phyloP scores from a whole-genome alignment of 2,888 invertebrate species.

The Pristionchus entomophagus region DNA sequence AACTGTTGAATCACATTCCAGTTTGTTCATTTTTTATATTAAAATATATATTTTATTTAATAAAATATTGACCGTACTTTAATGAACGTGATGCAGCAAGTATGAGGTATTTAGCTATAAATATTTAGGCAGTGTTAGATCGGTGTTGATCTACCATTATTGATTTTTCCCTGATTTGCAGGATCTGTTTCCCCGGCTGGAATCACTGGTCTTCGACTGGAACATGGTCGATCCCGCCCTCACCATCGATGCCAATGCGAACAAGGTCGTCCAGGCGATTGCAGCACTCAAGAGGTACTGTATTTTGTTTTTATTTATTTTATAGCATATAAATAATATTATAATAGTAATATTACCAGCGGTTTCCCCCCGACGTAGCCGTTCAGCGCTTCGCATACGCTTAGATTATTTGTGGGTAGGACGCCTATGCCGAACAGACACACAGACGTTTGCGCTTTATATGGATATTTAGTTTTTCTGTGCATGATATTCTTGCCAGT shows the following conservation, averaged over 20 bases:
- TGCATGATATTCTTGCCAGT: too few relatives aligned
- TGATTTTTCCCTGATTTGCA: neutral
- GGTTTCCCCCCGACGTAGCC: too few relatives aligned
- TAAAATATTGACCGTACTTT: too few relatives aligned
- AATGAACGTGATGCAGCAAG: neutral
- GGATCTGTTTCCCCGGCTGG: slow-evolving; percentile 54
- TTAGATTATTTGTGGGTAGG: too few relatives aligned
- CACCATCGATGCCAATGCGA: slow-evolving; percentile 52
- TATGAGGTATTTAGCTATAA: too few relatives aligned
- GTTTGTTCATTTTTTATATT: neutral
- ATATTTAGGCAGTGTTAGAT: too few relatives aligned
- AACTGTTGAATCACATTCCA: slow-evolving; percentile 54
- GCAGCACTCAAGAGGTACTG: slow-evolving; percentile 48
- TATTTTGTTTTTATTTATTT: neutral
- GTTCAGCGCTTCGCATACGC: too few relatives aligned
- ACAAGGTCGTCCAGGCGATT: slow-evolving; percentile 52
- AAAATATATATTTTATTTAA: neutral
- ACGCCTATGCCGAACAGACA: too few relatives aligned
- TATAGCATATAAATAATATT: too few relatives aligned
- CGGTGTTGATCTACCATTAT: neutral
- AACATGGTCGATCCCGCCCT: slow-evolving; percentile 61
- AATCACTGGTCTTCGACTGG: slow-evolving; percentile 60
- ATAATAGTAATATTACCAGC: too few relatives aligned
- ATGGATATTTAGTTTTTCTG: too few relatives aligned
- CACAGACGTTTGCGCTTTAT: too few relatives aligned